phyloP scores from a whole-genome alignment of 2,113 vertebrate species.

The Petrocephalus microphthalmus region DNA sequence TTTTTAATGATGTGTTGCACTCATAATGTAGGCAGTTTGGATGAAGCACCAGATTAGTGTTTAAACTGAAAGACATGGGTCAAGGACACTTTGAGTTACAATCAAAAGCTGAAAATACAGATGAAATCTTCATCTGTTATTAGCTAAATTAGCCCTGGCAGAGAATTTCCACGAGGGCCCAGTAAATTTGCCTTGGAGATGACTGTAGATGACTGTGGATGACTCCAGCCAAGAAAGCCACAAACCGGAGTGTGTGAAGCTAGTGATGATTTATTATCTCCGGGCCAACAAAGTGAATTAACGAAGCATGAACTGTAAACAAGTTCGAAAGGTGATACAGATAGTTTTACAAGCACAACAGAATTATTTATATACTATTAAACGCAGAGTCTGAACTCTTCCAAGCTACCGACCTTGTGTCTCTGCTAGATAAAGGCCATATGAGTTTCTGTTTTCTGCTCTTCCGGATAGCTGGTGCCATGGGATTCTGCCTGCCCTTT shows the following conservation, averaged over 20 bases:
- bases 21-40: neutral
- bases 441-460: conserved; percentile 8
- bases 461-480: conserved; percentile 9
- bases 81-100: neutral
- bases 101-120: neutral
- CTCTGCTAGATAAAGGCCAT: neutral
- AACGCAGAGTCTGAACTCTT: neutral
- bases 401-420: neutral
- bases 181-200: neutral
- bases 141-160: neutral
- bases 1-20: neutral
- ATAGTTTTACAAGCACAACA: neutral
- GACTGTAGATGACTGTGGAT: neutral
- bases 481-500: conserved; percentile 19
- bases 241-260: neutral
- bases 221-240: neutral
- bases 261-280: neutral
- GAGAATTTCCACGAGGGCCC: neutral
- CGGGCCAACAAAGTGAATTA: neutral
- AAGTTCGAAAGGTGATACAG: neutral
- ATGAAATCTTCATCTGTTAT: neutral
- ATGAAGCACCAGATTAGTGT: neutral
- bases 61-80: neutral
- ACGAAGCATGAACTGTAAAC: neutral
- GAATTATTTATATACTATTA: neutral